phyloP scores from a whole-genome alignment of 2,113 vertebrate species.

The Salminus brasiliensis region DNA sequence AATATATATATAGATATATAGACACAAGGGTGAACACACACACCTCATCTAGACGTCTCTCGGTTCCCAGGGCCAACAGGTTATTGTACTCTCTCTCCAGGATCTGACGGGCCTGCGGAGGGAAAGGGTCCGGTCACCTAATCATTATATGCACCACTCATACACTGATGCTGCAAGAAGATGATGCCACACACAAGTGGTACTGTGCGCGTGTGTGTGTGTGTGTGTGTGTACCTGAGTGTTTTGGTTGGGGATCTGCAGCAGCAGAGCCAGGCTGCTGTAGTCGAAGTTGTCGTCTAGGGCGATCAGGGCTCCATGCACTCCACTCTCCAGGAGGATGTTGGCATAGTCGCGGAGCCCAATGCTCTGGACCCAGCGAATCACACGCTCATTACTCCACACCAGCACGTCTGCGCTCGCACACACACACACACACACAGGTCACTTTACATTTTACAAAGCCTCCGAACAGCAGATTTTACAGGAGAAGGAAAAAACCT shows the following conservation, averaged over 20 bases:
- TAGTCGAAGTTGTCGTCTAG: conserved; percentile 98
- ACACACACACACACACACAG: conserved; percentile 20
- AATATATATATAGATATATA: too few species aligned
- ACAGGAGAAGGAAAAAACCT: too few species aligned
- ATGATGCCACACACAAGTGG: too few species aligned
- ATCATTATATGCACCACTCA: not conserved
- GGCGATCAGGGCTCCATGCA: conserved; percentile 94
- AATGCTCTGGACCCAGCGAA: conserved; percentile 97
- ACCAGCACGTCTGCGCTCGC: conserved; percentile 88
- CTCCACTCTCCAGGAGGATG: conserved; percentile 94
- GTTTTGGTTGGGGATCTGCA: conserved; percentile 98
- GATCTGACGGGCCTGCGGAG: conserved; percentile 92
- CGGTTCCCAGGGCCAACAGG: conserved; percentile 95
- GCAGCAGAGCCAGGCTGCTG: conserved; percentile 93
- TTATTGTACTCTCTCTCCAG: conserved; percentile 99
- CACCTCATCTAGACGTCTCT: conserved; percentile 95
- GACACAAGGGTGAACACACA: too few species aligned
- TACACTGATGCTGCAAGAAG: not conserved
- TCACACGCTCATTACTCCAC: conserved; percentile 96
- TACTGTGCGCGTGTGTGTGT: not conserved
- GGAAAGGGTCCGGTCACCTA: not conserved
- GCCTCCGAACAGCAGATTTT: not conserved
- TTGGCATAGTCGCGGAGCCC: conserved; percentile 96
- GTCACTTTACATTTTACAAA: not conserved
- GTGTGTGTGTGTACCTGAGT: conserved; percentile 78